Percentiles rank a stretch among this genome's conserved stretches.
These are phyloP conservation scores for Drosophila conformis DNA, from an alignment of 2,888 invertebrate genomes.

Conservation along the genomic window DNA sequence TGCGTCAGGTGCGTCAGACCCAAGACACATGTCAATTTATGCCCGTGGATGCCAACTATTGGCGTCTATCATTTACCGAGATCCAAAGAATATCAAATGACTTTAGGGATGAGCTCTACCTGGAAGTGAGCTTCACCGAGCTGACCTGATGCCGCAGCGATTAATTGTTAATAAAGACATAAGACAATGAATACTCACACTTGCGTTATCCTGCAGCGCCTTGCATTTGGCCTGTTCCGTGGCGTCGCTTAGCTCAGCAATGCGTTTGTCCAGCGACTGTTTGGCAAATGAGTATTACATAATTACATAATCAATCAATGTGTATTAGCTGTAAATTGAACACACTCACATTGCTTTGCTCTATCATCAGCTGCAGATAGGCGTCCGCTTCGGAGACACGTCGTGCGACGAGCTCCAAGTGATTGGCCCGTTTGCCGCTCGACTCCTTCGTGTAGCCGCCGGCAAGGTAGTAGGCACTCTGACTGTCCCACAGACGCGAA, in stretches of 20 bases:
- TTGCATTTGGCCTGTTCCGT: conserved; percentile 89
- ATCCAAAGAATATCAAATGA: conserved; percentile 53
- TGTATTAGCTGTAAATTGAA: neutral
- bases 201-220: conserved; percentile 90
- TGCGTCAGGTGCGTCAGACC: conserved; percentile 28
- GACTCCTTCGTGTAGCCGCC: conserved; percentile 86
- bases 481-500: conserved; percentile 83
- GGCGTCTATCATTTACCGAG: conserved; percentile 45
- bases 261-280: conserved; percentile 89
- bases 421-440: conserved; percentile 82
- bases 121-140: conserved; percentile 47
- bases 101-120: conserved; percentile 63
- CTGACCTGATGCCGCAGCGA: neutral
- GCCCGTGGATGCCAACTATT: conserved; percentile 50
- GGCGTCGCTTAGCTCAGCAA: conserved; percentile 88
- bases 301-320: conserved; percentile 3
- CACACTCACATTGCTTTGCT: conserved; percentile 91
- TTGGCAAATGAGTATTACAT: neutral
- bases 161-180: neutral
- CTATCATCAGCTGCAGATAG: conserved; percentile 97
- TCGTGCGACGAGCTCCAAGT: conserved; percentile 91
- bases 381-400: conserved; percentile 98
- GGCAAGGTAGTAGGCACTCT: conserved; percentile 80
- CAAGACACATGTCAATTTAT: conserved; percentile 25
- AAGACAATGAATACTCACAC: conserved; percentile 87